These are phyloP conservation scores for Leptocoma aspasia DNA, from an alignment of 2,113 vertebrate genomes.

Conservation along the genomic window DNA sequence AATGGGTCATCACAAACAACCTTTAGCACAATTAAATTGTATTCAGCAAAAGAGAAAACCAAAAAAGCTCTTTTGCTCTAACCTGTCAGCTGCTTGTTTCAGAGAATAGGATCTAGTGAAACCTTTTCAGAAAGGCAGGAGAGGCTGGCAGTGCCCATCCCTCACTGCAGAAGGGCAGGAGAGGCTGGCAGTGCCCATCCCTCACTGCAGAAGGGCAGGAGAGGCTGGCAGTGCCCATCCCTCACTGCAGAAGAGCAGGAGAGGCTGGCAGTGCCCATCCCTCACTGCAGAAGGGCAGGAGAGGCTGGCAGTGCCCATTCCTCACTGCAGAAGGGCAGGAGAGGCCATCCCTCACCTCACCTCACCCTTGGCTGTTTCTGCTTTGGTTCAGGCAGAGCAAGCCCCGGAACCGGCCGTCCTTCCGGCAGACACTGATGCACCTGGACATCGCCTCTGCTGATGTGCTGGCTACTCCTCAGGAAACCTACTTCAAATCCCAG, in stretches of 20 bases:
- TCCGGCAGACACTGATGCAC: constrained; percentile 95
- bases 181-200: neutral
- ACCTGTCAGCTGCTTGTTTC: neutral
- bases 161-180: neutral
- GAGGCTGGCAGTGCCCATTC: neutral
- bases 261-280: neutral
- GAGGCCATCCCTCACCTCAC: neutral
- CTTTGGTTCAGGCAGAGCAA: constrained; percentile 87
- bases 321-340: no score
- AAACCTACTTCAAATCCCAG: constrained; percentile 99
- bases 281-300: no score
- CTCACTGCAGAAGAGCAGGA: neutral
- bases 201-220: neutral
- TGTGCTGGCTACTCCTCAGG: constrained; percentile 91
- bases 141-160: neutral
- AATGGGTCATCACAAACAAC: neutral
- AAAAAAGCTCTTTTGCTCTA: neutral
- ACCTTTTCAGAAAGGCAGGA: neutral
- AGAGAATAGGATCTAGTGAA: neutral
- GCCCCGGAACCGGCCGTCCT: constrained; percentile 94
- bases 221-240: neutral
- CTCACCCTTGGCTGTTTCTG: neutral
- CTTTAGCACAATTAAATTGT: neutral
- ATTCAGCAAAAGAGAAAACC: neutral
- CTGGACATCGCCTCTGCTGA: constrained; percentile 95